Base-by-base conservation (phyloP, 2,888 invertebrate genomes). In the Linhomoeus sp. region DNA sequence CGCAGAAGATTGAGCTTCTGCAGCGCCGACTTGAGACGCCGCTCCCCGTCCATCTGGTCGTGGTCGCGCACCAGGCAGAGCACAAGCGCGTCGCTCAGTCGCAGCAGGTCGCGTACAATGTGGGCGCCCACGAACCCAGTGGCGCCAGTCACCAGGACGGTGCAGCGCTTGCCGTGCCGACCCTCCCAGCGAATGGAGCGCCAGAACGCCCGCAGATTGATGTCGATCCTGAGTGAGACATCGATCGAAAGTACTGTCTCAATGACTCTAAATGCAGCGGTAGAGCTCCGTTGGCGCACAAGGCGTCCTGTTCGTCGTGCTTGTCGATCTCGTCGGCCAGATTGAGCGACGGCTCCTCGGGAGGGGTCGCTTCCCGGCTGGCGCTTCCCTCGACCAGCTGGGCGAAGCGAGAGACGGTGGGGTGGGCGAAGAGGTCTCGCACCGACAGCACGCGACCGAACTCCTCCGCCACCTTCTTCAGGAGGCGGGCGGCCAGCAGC, bases 181-280 rank as follows among this genome's bases (percentile, higher is more conserved):
- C 49, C 52, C 45, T 59, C 59, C 48, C 63, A 63, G 23, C 58
- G 55, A 51, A 62, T 58, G 20, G 64, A 64, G 41, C 68, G 55
- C 68, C 68, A 68, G 55, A 69, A 68, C 1, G 68, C 67, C 33
- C 68, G 54, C 45, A 69, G 55, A 50, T 68, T 66, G 54, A 69
- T 63, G 49, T 68, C 68, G 52, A 68, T 61, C 37, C 67, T 67
- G 51, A 19, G 55, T 51, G 25, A 25, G 35, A 25, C n/a, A n/a
- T n/a, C n/a, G n/a, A n/a, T n/a, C n/a, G n/a, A n/a, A n/a, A n/a
- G n/a, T n/a, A n/a, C n/a, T n/a, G n/a, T n/a, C n/a, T n/a, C n/a
- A n/a, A n/a, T n/a, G n/a, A n/a, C n/a, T n/a, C n/a, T n/a, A n/a
- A n/a, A n/a, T n/a, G n/a, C n/a, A n/a, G n/a, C n/a, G n/a, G n/a